Evolutionary conservation across 2,797 vertebrate genomes (phyloP), one percentile per base, ranked within the genome.

Genomic region (Gadopsis bispinosus): DNA sequence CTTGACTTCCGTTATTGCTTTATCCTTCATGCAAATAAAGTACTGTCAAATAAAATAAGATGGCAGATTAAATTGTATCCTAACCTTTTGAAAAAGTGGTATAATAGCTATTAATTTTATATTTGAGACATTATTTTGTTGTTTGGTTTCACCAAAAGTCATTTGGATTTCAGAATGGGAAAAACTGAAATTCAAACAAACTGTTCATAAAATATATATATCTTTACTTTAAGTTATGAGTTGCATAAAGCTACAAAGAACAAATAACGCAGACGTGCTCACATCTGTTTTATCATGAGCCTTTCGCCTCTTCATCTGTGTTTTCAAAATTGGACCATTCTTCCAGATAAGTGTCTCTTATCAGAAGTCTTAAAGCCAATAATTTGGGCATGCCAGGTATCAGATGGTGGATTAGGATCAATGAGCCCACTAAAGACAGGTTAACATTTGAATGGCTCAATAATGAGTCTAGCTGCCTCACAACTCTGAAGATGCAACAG

Each of bases 391-490:
- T 47, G 48, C 14, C 58, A 56, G 33, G 41, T 58, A 71, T 84
- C 70, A 74, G 61, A 77, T 66, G 29, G 17, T 50, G 67, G 77
- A 84, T 79, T 67, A 43, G 22, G 55, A 87, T 77, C 74, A 80
- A 72, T 79, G n/a, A 75, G 56, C 7, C 67, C 29, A 54, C 33
- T 58, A 61, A 82, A 77, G 53, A 78, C 79, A 82, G 79, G 65
- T 82, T 80, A 80, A 74, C 64, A 79, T 81, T 68, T 75, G 11
- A 86, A 69, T 39, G 51, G 67, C 69, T 84, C 53, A 7, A 75
- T 75, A 79, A 86, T 80, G 64, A 81, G n/a, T 66, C 59, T 16
- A 31, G 35, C 50, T 45, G 51, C 26, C 26, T 64, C 33, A 76
- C 59, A 73, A 63, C 66, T 70, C 62, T 69, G 41, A 80, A 79